These are phyloP conservation scores for Melitaea athalia DNA, from an alignment of 2,888 invertebrate genomes.

Conservation along the genomic window DNA sequence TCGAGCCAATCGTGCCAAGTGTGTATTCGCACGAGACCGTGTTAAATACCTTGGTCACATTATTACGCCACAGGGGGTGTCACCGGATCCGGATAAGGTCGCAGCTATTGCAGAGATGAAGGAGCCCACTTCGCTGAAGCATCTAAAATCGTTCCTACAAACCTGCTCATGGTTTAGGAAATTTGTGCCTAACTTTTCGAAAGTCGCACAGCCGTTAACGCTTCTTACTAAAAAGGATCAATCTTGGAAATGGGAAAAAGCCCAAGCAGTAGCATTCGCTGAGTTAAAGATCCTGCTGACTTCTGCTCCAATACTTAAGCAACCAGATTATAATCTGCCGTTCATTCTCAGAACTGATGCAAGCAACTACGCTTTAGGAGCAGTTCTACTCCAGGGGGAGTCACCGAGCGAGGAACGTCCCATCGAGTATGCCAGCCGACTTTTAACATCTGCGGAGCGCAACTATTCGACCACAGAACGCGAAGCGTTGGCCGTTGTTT, in stretches of 20 bases:
- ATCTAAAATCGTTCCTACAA: not conserved
- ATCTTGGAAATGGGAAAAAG: not conserved
- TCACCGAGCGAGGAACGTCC: slow-evolving; percentile 26
- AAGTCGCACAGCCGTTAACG: not conserved
- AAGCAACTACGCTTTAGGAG: slow-evolving; percentile 38
- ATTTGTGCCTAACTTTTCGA: slow-evolving; percentile 1
- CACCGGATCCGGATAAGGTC: not conserved
- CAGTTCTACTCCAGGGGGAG: slow-evolving; percentile 39
- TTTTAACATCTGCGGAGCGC: slow-evolving; percentile 46
- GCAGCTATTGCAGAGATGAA: not conserved
- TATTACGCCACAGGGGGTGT: not conserved
- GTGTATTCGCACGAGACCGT: not conserved
- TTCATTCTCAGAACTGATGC: slow-evolving; percentile 22
- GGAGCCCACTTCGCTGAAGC: not conserved
- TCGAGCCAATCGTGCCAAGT: not conserved
- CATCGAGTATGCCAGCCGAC: slow-evolving; percentile 43
- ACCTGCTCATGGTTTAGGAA: slow-evolving; percentile 9
- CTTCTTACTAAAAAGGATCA: not conserved
- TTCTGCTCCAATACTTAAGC: slow-evolving; percentile 31
- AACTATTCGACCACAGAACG: slow-evolving; percentile 60
- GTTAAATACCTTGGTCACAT: not conserved
- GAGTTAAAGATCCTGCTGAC: slow-evolving; percentile 20
- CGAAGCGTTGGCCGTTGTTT: slow-evolving; percentile 46
- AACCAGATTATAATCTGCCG: slow-evolving; percentile 29
- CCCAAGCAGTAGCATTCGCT: not conserved